Conservation (phyloP, 2,888 invertebrate genomes). For the Syrista parreyssii region DNA sequence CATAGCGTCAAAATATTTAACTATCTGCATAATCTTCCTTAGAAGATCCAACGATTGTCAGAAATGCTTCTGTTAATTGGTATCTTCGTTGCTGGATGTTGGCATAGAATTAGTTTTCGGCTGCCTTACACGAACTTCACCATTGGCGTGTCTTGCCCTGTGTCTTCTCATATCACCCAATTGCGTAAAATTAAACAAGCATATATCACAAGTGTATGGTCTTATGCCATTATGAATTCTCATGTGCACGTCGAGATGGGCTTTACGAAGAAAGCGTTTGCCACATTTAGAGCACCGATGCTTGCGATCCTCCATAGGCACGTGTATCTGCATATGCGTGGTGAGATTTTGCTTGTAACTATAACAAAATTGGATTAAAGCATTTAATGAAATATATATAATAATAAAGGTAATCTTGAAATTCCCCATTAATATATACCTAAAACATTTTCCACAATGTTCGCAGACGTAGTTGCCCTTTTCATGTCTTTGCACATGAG, state of each 20-base stretch:
- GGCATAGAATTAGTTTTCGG: constrained; percentile 11
- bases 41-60: neutral
- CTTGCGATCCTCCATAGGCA: constrained; percentile 40
- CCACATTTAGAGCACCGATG: constrained; percentile 42
- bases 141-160: constrained; percentile 35
- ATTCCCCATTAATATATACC: constrained; percentile 22
- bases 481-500: constrained; percentile 38
- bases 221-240: constrained; percentile 45
- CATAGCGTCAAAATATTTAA: neutral
- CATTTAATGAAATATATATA: neutral
- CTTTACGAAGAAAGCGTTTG: constrained; percentile 40
- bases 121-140: constrained; percentile 17
- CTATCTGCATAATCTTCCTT: neutral
- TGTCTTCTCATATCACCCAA: constrained; percentile 46
- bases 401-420: neutral
- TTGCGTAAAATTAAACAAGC: constrained; percentile 45
- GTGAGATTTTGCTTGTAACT: constrained; percentile 42
- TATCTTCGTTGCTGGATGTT: constrained; percentile 15
- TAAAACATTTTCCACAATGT: constrained; percentile 42
- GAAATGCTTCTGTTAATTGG: neutral
- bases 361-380: constrained; percentile 17
- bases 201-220: constrained; percentile 47
- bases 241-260: constrained; percentile 43
- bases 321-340: constrained; percentile 40
- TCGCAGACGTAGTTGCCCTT: constrained; percentile 40